Base-by-base conservation (phyloP, 2,888 invertebrate species). In the Muscina levida region DNA sequence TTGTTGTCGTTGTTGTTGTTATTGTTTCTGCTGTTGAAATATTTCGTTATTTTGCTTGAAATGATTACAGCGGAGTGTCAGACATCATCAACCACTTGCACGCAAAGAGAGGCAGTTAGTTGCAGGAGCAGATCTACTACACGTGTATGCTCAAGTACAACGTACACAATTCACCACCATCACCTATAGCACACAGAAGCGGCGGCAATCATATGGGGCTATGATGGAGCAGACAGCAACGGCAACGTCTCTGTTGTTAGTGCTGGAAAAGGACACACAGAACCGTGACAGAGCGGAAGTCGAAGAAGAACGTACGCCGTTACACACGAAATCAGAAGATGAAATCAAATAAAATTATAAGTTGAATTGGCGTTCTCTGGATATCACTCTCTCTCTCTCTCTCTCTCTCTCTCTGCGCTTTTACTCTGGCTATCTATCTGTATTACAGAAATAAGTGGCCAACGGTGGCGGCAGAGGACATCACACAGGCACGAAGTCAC, bases 201-300 rank as follows among this genome's bases (percentile, higher is more conserved):
- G 31, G 31, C 31, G 31, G n/a, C n/a, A n/a, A n/a, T n/a, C n/a
- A n/a, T n/a, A n/a, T n/a, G n/a, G n/a, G n/a, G n/a, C n/a, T n/a
- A n/a, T n/a, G n/a, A n/a, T n/a, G n/a, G n/a, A n/a, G n/a, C n/a
- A n/a, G n/a, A n/a, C n/a, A n/a, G n/a, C n/a, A n/a, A n/a, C n/a
- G n/a, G n/a, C 11, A 24, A 22, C 24, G 76, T 56, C 53, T 68
- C 75, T 66, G 82, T 59, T 72, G 68, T 72, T 57, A 59, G 68
- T 79, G 84, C 15, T 56, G 56, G 17, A 13, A 42, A 22, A 22
- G 62, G 62, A 62, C 39, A n/a, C 19, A 59, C 37, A 13, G 39
- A 62, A 62, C 42, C 6, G 57, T 15, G 17, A 17, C 17, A 15
- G n/a, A n/a, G 57, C 31, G 17, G 42, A 62, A 17, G 62, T 26